phyloP scores from a whole-genome alignment of 2,797 vertebrate genomes.

The Lagodon rhomboides region DNA sequence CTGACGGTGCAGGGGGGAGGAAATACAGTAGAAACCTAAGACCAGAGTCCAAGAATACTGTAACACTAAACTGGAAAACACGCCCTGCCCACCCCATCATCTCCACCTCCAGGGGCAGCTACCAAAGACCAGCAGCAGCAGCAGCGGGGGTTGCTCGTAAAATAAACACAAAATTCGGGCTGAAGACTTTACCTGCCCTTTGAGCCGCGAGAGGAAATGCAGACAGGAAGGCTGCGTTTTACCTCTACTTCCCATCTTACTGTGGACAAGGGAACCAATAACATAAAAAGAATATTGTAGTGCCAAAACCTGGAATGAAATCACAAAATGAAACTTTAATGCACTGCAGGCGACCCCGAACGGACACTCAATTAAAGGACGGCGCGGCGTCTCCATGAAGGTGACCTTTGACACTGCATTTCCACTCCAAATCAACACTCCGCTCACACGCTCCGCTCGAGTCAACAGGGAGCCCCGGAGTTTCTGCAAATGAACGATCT shows the following conservation, averaged over 20 bases:
- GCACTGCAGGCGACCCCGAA: constrained; percentile 50
- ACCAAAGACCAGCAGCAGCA: constrained; percentile 54
- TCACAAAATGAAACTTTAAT: constrained; percentile 68
- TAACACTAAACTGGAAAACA: constrained; percentile 69
- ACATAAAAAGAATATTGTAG: constrained; percentile 56
- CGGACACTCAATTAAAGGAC: constrained; percentile 63
- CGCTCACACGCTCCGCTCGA: constrained; percentile 64
- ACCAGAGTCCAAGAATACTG: constrained; percentile 62
- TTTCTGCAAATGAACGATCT: constrained; percentile 85
- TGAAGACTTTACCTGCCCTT: constrained; percentile 82
- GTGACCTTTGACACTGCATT: constrained; percentile 70
- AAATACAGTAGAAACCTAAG: constrained; percentile 32
- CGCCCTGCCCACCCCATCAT: constrained; percentile 21
- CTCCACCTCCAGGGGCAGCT: constrained; percentile 71
- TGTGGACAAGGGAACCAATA: constrained; percentile 41
- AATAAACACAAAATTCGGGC: constrained; percentile 79
- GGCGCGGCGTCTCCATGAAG: constrained; percentile 46
- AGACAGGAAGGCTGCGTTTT: constrained; percentile 55
- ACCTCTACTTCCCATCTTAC: constrained; percentile 51
- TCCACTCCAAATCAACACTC: constrained; percentile 78
- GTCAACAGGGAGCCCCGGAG: constrained; percentile 79
- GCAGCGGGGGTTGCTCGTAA: constrained; percentile 73
- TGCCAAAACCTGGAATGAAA: constrained; percentile 56
- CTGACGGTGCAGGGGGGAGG: constrained; percentile 1
- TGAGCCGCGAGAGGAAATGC: constrained; percentile 58